A percentile compares a stretch with the other conserved stretches of the same genome.
Conservation (phyloP, 2,113 vertebrate genomes). For the Microcebus ravelobensis region DNA sequence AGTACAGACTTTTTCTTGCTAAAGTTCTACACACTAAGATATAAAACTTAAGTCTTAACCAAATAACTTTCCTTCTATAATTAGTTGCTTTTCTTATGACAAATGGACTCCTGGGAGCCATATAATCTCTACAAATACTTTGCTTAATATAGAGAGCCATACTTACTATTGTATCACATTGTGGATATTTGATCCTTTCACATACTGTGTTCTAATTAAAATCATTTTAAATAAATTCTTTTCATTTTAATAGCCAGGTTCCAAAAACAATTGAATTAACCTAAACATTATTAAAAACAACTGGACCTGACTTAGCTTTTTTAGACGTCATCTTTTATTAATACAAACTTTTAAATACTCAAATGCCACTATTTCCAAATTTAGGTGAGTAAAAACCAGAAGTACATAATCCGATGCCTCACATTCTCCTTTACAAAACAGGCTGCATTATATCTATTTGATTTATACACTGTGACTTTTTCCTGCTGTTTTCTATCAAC, state of each 20-base stretch:
- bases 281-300: constrained; percentile 30
- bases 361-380: constrained; percentile 64
- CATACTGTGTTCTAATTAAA: constrained; percentile 4
- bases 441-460: constrained; percentile 85
- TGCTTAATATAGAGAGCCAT: not conserved
- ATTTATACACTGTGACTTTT: constrained; percentile 89
- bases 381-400: constrained; percentile 79
- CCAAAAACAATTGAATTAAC: constrained; percentile 45
- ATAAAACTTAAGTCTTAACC: not conserved
- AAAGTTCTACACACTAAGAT: not conserved
- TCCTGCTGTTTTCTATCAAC: constrained; percentile 91
- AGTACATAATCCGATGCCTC: constrained; percentile 76
- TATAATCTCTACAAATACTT: constrained; percentile 26
- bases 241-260: not conserved
- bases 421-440: constrained; percentile 79
- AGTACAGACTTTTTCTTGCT: constrained; percentile 30
- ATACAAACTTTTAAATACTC: constrained; percentile 49
- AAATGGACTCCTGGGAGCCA: constrained; percentile 3
- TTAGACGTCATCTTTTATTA: constrained; percentile 20
- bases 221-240: not conserved
- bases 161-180: not conserved
- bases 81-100: not conserved
- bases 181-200: not conserved
- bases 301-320: constrained; percentile 15
- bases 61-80: not conserved